These are phyloP conservation scores for Elaphurus davidianus DNA, from an alignment of 2,113 vertebrate genomes.

Conservation along the genomic window DNA sequence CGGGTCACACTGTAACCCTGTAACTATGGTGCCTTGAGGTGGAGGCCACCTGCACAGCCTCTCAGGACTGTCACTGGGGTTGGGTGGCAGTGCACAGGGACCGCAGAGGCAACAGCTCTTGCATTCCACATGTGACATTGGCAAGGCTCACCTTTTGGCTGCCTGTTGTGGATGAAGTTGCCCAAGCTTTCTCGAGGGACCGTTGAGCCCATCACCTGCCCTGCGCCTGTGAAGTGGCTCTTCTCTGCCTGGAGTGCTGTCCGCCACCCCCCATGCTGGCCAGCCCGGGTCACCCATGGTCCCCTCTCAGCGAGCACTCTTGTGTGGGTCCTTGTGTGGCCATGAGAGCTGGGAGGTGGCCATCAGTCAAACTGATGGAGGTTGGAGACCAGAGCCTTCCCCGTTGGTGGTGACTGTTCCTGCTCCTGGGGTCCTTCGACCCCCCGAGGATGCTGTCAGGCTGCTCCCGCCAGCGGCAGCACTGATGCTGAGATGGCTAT, in stretches of 20 bases:
- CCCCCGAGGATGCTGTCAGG: background rate
- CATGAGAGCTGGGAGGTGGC: background rate
- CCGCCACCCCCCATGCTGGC: background rate
- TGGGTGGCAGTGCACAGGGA: background rate
- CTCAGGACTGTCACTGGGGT: background rate
- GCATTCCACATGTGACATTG: background rate
- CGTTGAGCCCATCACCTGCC: background rate
- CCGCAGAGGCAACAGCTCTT: background rate
- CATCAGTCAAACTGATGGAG: background rate
- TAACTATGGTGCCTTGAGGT: background rate
- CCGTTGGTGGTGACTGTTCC: background rate
- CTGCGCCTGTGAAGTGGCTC: background rate
- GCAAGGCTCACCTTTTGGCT: background rate
- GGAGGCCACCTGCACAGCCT: background rate
- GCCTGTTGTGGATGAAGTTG: background rate
- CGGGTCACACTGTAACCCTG: background rate
- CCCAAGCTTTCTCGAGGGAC: background rate
- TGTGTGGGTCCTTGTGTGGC: background rate
- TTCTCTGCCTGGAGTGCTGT: background rate
- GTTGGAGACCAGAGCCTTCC: background rate
- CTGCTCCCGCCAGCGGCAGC: rapidly evolving
- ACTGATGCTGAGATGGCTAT: no score
- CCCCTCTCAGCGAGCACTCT: background rate
- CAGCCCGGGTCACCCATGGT: background rate
- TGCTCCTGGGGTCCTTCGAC: background rate